Evolutionary conservation across 2,797 vertebrate species (phyloP).

Genomic region (Cossypha dichroa): DNA sequence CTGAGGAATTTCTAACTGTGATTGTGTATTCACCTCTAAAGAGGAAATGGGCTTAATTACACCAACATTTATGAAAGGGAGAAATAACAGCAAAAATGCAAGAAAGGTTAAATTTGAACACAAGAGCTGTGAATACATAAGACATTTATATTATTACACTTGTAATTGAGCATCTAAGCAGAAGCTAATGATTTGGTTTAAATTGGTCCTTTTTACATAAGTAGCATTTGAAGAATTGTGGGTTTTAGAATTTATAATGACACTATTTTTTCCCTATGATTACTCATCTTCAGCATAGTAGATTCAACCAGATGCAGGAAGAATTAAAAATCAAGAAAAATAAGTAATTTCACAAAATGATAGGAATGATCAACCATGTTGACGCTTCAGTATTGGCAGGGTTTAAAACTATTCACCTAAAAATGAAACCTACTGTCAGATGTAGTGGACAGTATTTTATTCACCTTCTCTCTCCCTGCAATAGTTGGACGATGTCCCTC

Average conservation of each 20-base stretch:
- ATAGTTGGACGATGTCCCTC: background rate
- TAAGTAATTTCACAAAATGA: background rate
- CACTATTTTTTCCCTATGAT: background rate
- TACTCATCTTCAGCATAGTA: slow-evolving; percentile 16
- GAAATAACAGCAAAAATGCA: background rate
- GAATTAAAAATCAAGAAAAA: slow-evolving; percentile 36
- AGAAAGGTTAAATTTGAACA: slow-evolving; percentile 33
- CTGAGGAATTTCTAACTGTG: background rate
- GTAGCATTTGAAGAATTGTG: background rate
- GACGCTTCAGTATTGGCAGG: background rate
- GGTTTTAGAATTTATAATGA: background rate
- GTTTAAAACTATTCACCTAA: background rate
- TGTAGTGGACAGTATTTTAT: background rate
- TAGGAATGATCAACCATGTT: background rate
- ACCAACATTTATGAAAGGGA: slow-evolving; percentile 27
- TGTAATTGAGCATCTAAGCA: slow-evolving; percentile 21
- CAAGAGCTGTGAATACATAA: background rate
- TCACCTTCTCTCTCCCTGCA: background rate
- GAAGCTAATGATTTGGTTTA: slow-evolving; percentile 21
- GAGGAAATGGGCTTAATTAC: slow-evolving; percentile 26
- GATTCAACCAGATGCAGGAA: background rate
- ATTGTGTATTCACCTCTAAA: slow-evolving; percentile 30
- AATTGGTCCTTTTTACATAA: slow-evolving; percentile 18
- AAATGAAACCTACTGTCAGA: background rate
- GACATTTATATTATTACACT: slow-evolving; percentile 1